Conservation (phyloP, 92 coral and sea anemone species). For the Isaurus tuberculatus region DNA sequence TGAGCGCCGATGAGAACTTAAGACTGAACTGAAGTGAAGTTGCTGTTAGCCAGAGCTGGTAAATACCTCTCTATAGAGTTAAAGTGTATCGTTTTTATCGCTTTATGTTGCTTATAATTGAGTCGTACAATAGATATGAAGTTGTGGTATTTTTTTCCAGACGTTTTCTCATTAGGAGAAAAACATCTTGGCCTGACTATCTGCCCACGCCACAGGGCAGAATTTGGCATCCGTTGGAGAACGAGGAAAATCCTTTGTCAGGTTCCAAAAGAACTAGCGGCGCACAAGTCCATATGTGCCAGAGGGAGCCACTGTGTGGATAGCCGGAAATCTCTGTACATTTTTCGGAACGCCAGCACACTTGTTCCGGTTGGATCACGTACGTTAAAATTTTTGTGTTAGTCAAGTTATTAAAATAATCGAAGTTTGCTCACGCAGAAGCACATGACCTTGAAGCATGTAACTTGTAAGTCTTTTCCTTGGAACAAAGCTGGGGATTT, state of each 20-base stretch:
- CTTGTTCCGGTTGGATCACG: constrained; percentile 46
- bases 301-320: constrained; percentile 54
- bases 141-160: constrained; percentile 34
- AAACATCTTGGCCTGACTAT: constrained; percentile 31
- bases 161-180: constrained; percentile 27
- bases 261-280: constrained; percentile 41
- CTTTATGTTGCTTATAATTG: constrained; percentile 41
- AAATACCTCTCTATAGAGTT: constrained; percentile 23
- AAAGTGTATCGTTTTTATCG: constrained; percentile 34
- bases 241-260: constrained; percentile 43
- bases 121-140: constrained; percentile 37
- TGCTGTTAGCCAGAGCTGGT: constrained; percentile 34
- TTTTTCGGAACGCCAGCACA: constrained; percentile 34
- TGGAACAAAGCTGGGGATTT: constrained; percentile 36
- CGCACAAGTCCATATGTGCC: constrained; percentile 35
- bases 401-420: background rate
- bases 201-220: constrained; percentile 47
- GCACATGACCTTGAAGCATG: constrained; percentile 1
- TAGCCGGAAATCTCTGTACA: constrained; percentile 42
- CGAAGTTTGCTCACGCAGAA: constrained; percentile 2
- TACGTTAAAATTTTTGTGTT: constrained; percentile 11
- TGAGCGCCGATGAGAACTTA: constrained; percentile 40
- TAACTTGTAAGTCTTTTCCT: constrained; percentile 19
- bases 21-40: background rate
- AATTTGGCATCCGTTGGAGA: constrained; percentile 51